Evolutionary conservation across 2,113 vertebrate species (phyloP), one percentile per base, ranked within the genome.

Genomic region (Malurus alboscapulatus): DNA sequence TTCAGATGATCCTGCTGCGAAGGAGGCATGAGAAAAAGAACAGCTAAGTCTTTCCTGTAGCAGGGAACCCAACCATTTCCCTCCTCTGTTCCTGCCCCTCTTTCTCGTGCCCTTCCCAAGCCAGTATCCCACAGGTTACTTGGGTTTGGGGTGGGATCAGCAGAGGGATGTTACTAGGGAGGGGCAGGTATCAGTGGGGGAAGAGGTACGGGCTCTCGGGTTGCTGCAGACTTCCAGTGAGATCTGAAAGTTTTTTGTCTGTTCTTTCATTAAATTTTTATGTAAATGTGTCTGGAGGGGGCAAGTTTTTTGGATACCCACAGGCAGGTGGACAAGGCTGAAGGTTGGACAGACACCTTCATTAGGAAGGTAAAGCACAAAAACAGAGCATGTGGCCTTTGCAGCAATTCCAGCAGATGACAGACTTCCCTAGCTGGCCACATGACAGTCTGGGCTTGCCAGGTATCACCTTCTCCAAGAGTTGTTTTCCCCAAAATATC

Each of bases 331-430:
- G 38, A 50, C 0, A 2, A 50, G 72, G 55, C 17, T 73, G 62
- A 79, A 27, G 13, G 14, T 6, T 51, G 63, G 17, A 32, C 32
- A 90, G 54, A 53, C 42, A 50, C 13, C 50, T 69, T 54, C 20
- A 3, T 50, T 44, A 54, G 34, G 67, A 65, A 62, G 26, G 16
- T 63, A 10, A 53, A 69, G 14, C 27, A 21, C 17, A 66, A 53
- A 9, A 54, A 47, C 26, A 45, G 17, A 29, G 14, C 14, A 42
- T 0, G 0, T 34, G 25, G 38, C 16, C 7, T 1, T 42, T 57
- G 24, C 78, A 90, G 55, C 57, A 47, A 1, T 53, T 54, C 50
- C 5, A 12, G 29, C 18, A 38, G 85, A n/a, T 54, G 62, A 59
- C 30, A n/a, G 20, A 27, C 48, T 68, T 68, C 44, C 34, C 30